phyloP scores from a whole-genome alignment of 1,140 invertebrate genomes.

The Pseudomyrmex concolor region DNA sequence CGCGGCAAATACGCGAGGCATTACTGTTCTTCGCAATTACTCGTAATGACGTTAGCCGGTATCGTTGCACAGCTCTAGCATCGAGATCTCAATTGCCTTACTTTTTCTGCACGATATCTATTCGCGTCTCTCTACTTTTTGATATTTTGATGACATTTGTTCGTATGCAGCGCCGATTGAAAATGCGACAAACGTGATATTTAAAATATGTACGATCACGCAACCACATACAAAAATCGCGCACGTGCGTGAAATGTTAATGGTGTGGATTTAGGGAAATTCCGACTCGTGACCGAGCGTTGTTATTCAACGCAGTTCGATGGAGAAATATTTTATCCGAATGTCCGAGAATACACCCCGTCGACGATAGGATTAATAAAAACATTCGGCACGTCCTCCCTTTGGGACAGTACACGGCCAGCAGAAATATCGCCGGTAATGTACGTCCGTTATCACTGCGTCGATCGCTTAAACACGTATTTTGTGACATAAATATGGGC shows the following conservation, averaged over 20 bases:
- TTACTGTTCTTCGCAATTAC: constrained; percentile 16
- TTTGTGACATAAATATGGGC: constrained; percentile 15
- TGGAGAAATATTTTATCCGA: constrained; percentile 16
- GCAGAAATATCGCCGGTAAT: constrained; percentile 15
- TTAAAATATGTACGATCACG: constrained; percentile 5
- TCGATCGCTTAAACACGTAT: constrained; percentile 21
- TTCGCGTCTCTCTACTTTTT: neutral
- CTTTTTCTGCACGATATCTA: too few species aligned
- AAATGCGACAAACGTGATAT: neutral
- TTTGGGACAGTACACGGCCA: too few species aligned
- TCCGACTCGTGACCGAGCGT: neutral
- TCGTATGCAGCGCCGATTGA: neutral
- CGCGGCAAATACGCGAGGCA: too few species aligned
- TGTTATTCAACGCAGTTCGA: neutral
- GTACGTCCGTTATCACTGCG: constrained; percentile 6
- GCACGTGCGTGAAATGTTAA: constrained; percentile 22
- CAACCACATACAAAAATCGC: neutral
- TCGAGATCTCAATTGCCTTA: constrained; percentile 23
- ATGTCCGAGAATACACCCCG: neutral
- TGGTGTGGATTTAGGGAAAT: constrained; percentile 15
- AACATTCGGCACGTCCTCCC: neutral
- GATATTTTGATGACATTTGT: constrained; percentile 30
- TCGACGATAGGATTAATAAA: constrained; percentile 25
- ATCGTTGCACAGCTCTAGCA: constrained; percentile 29
- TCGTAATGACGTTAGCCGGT: constrained; percentile 53